Conservation (phyloP, 2,888 invertebrate genomes). For the Catotricha subobsoleta region DNA sequence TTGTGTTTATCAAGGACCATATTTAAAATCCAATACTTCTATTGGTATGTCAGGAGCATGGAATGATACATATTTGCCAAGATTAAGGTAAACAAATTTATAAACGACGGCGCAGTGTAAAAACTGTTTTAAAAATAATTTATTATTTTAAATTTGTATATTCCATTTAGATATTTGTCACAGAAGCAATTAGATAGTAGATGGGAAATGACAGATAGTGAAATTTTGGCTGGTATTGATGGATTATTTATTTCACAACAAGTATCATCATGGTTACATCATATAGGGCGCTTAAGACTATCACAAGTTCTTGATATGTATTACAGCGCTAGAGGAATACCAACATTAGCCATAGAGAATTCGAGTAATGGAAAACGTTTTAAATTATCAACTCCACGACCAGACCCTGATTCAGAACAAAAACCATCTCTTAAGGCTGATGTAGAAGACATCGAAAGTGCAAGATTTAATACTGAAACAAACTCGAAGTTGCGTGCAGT, state of each 20-base stretch:
- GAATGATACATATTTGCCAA: slow-evolving; percentile 45
- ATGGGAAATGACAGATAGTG: slow-evolving; percentile 49
- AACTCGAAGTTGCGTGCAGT: slow-evolving; percentile 4
- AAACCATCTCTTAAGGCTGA: neutral
- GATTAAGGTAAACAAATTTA: slow-evolving; percentile 15
- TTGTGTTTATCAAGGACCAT: slow-evolving; percentile 42
- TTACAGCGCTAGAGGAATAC: slow-evolving; percentile 42
- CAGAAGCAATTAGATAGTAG: slow-evolving; percentile 30
- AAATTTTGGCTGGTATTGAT: slow-evolving; percentile 49
- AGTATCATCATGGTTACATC: slow-evolving; percentile 34
- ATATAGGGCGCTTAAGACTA: slow-evolving; percentile 34
- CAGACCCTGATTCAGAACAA: slow-evolving; percentile 14
- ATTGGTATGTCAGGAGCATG: slow-evolving; percentile 41
- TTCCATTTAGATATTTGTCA: slow-evolving; percentile 31
- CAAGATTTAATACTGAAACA: neutral
- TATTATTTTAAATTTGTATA: too few relatives aligned
- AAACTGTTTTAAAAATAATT: too few relatives aligned
- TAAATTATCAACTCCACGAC: slow-evolving; percentile 8
- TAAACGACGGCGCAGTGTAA: too few relatives aligned
- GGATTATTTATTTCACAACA: slow-evolving; percentile 32
- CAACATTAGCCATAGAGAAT: slow-evolving; percentile 35
- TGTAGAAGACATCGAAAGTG: neutral
- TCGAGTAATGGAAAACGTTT: slow-evolving; percentile 35
- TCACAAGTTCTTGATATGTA: slow-evolving; percentile 51
- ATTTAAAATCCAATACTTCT: slow-evolving; percentile 31